Conservation (phyloP, 1,140 invertebrate genomes). For the Asobara japonica region DNA sequence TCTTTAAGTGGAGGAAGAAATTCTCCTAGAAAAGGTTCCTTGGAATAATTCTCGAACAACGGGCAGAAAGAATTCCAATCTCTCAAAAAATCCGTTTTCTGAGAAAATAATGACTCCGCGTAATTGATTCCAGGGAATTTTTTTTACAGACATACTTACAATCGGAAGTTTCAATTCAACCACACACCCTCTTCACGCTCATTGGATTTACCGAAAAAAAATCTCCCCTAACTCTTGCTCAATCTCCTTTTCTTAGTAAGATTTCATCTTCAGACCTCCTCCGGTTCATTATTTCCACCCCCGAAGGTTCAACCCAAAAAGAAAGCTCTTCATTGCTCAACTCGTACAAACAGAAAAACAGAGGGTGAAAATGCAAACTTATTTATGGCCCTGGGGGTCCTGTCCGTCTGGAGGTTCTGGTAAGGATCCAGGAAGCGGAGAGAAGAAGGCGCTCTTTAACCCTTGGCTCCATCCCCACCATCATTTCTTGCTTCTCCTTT, state of each 20-base stretch:
- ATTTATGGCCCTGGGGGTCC: not conserved
- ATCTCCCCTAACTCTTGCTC: not conserved
- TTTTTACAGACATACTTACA: no score
- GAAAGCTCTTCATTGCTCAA: constrained; percentile 2
- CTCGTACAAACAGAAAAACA: constrained; percentile 14
- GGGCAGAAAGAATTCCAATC: no score
- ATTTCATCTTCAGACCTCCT: not conserved
- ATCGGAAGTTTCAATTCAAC: no score
- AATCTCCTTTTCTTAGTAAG: not conserved
- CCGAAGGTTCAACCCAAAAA: not conserved
- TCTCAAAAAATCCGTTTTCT: not conserved
- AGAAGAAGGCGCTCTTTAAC: constrained; percentile 1
- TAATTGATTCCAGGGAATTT: no score
- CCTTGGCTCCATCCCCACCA: constrained; percentile 24
- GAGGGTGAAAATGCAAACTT: not conserved
- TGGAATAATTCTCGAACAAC: no score
- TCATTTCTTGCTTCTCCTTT: not conserved
- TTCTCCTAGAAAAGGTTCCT: no score
- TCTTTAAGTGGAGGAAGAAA: no score
- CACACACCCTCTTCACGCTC: not conserved
- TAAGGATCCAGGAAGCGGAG: not conserved
- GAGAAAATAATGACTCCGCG: no score
- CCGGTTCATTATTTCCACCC: not conserved
- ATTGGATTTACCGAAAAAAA: not conserved
- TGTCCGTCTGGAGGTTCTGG: not conserved